phyloP scores from a whole-genome alignment of 2,888 invertebrate species.

The Polia nebulosa region DNA sequence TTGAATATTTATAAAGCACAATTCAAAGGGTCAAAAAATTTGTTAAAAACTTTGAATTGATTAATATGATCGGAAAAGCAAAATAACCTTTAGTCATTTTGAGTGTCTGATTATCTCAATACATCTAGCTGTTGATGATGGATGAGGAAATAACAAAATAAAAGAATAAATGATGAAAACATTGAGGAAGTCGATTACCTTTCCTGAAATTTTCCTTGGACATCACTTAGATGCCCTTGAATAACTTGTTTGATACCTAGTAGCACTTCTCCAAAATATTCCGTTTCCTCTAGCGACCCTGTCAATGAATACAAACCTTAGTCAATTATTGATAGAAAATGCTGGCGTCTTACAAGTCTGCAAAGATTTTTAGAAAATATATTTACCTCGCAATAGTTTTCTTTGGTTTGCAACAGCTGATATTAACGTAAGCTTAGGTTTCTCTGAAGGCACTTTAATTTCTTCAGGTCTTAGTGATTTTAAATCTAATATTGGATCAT shows the following conservation, averaged over 20 bases:
- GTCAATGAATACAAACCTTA: slow-evolving; percentile 70
- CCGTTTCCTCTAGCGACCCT: slow-evolving; percentile 94
- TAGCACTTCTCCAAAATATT: slow-evolving; percentile 95
- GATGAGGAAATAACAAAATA: background rate
- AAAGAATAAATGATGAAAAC: background rate
- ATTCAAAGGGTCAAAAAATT: background rate
- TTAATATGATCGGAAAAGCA: too few species aligned
- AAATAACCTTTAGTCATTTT: background rate
- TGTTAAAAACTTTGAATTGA: background rate
- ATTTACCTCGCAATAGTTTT: slow-evolving; percentile 90
- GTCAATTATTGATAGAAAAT: slow-evolving; percentile 53
- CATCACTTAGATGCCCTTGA: slow-evolving; percentile 93
- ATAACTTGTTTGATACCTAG: slow-evolving; percentile 95
- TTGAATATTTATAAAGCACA: slow-evolving; percentile 51
- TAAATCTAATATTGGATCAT: slow-evolving; percentile 81
- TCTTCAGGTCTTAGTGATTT: slow-evolving; percentile 88
- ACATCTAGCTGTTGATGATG: too few species aligned
- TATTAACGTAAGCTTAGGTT: slow-evolving; percentile 90
- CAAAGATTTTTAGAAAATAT: slow-evolving; percentile 2
- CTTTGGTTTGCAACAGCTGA: slow-evolving; percentile 91
- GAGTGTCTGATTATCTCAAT: background rate
- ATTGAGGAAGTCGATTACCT: slow-evolving; percentile 75
- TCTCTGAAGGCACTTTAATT: slow-evolving; percentile 90
- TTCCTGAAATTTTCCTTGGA: slow-evolving; percentile 93
- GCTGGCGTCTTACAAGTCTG: background rate